phyloP scores from a whole-genome alignment of 1,140 invertebrate species.

The Papilio machaon region DNA sequence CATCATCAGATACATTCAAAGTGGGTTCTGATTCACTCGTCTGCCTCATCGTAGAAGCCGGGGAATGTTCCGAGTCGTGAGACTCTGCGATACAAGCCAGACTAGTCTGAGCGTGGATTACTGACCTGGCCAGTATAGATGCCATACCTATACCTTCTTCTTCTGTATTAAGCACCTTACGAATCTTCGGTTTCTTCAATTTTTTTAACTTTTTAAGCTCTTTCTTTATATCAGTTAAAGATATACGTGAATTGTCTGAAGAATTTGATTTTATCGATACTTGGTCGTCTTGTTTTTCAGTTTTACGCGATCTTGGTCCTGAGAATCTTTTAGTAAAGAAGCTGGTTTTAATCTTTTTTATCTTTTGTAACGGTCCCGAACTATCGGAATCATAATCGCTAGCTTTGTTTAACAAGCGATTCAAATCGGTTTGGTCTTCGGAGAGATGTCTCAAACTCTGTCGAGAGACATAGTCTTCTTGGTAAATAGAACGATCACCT shows the following conservation, averaged over 20 bases:
- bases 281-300: constrained; percentile 68
- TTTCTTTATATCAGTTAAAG: constrained; percentile 73
- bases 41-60: constrained; percentile 70
- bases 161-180: constrained; percentile 81
- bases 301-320: constrained; percentile 54
- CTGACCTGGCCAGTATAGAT: constrained; percentile 84
- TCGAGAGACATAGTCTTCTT: constrained; percentile 66
- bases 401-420: constrained; percentile 64
- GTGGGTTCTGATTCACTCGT: constrained; percentile 74
- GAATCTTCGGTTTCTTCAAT: constrained; percentile 80
- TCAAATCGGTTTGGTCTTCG: constrained; percentile 72
- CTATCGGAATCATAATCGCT: constrained; percentile 64
- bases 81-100: constrained; percentile 83
- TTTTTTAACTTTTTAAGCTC: constrained; percentile 74
- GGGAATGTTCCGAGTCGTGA: constrained; percentile 80
- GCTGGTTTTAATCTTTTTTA: constrained; percentile 70
- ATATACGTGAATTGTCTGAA: constrained; percentile 76
- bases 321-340: constrained; percentile 65
- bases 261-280: constrained; percentile 72
- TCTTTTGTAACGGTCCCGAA: constrained; percentile 61
- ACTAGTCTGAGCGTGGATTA: constrained; percentile 84
- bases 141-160: constrained; percentile 85
- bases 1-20: constrained; percentile 59
- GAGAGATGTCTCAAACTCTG: constrained; percentile 69
- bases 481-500: constrained; percentile 69